Evolutionary conservation across 2,797 vertebrate species (phyloP).

Genomic region (Enoplosus armatus): DNA sequence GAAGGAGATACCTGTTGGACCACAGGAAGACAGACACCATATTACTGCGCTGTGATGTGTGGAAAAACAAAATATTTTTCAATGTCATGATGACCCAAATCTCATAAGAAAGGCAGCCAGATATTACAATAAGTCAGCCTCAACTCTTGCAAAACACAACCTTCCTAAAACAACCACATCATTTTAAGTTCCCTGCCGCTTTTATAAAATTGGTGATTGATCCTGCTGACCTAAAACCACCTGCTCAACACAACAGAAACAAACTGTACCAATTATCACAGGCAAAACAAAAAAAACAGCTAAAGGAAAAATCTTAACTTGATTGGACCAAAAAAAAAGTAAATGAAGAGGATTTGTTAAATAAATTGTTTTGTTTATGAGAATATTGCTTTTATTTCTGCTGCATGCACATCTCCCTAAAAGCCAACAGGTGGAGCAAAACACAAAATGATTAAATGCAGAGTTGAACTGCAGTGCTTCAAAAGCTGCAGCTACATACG

Average conservation of each 20-base stretch:
- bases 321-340: neutral
- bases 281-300: neutral
- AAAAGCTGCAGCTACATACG: conserved; percentile 31
- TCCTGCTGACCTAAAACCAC: conserved; percentile 14
- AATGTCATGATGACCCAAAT: neutral
- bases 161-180: neutral
- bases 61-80: neutral
- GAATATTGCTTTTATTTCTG: conserved; percentile 2
- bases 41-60: neutral
- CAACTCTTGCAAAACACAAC: neutral
- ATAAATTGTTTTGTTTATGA: neutral
- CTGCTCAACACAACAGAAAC: conserved; percentile 4
- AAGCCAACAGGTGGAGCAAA: conserved; percentile 71
- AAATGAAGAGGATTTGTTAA: neutral
- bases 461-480: conserved; percentile 22
- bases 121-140: neutral
- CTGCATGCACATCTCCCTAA: conserved; percentile 35
- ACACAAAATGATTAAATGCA: conserved; percentile 17
- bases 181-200: neutral
- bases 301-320: neutral
- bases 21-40: conserved; percentile 5
- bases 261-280: neutral
- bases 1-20: conserved; percentile 92
- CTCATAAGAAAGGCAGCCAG: neutral
- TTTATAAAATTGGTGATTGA: neutral